Evolutionary conservation across 2,113 vertebrate species (phyloP).

Genomic region (Elephas maximus): DNA sequence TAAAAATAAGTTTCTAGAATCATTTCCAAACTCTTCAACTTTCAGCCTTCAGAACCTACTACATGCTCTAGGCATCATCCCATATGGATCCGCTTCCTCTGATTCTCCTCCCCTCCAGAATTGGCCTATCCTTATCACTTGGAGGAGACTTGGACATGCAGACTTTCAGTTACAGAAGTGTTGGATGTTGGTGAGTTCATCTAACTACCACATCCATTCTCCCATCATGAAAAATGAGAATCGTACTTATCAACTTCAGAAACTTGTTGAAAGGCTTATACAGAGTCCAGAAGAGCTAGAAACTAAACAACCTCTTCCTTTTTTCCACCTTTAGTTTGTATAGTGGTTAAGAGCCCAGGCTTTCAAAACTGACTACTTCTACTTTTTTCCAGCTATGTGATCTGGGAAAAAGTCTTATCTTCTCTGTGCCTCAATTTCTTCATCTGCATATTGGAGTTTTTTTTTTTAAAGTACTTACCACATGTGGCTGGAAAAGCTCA

Average conservation of each 20-base stretch:
- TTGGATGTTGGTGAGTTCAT: neutral
- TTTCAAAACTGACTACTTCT: neutral
- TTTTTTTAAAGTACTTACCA: neutral
- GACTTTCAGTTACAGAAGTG: neutral
- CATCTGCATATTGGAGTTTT: neutral
- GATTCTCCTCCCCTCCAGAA: neutral
- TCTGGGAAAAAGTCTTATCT: neutral
- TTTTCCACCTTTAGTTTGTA: neutral
- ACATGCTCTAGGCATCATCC: neutral
- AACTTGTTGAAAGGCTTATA: neutral
- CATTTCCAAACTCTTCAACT: neutral
- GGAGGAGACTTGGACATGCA: neutral
- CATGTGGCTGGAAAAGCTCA: neutral
- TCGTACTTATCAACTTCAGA: neutral
- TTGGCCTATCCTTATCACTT: too few relatives aligned
- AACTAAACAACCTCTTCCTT: neutral
- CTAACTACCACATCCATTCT: neutral
- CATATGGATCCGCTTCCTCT: neutral
- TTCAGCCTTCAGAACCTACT: neutral
- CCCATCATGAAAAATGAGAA: slow-evolving; percentile 1
- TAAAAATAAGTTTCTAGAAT: neutral
- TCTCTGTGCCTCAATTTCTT: neutral
- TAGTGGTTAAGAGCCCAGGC: neutral
- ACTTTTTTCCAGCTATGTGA: neutral
- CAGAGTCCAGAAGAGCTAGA: neutral